Evolutionary conservation across 2,797 vertebrate species (phyloP), one percentile per base, ranked within the genome.

Genomic region (Dermochelys coriacea): DNA sequence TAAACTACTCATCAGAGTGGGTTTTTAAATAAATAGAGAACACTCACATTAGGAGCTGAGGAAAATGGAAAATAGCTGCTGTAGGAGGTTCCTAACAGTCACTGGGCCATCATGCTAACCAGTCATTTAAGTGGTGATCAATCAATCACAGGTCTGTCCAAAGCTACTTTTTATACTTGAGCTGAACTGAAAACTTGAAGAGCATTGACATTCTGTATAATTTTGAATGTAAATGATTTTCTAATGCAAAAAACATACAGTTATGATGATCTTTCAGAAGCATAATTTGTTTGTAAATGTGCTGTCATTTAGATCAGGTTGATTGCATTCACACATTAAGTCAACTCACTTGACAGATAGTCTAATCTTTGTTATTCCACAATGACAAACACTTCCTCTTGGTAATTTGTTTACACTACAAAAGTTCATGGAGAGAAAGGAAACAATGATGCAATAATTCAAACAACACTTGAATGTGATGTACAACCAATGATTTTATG

Each of bases 381-480:
- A 0, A 49, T 82, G 95, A 89, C 91, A 89, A 87, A 86, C 31
- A 3, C 34, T 84, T 87, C 94, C 80, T 41, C 82, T 64, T 57
- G 78, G 80, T 64, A 37, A 64, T 74, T 91, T 80, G 80, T 49
- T 82, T 82, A 34, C 87, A 71, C 41, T 54, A 1, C 0, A 34
- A 34, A 82, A 90, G 49, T 1, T 81, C 50, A 19, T 3, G 0
- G 0, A 1, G 55, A 8, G 49, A 74, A 47, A 79, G 52, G 49
- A 3, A 80, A 81, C 86, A 52, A 50, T 0, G 54, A 49, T 1
- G 45, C 47, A 23, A 0, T 4, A 21, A 81, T 61, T 51, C 0
- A 0, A 2, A 5, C 2, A 1, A 0, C 1, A n/a, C 61, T 12
- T 0, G 1, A 55, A 23, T 5, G 0, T 0, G 0, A 54, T 5